Conservation (phyloP, 1,140 invertebrate species). For the Gryon sp. region DNA sequence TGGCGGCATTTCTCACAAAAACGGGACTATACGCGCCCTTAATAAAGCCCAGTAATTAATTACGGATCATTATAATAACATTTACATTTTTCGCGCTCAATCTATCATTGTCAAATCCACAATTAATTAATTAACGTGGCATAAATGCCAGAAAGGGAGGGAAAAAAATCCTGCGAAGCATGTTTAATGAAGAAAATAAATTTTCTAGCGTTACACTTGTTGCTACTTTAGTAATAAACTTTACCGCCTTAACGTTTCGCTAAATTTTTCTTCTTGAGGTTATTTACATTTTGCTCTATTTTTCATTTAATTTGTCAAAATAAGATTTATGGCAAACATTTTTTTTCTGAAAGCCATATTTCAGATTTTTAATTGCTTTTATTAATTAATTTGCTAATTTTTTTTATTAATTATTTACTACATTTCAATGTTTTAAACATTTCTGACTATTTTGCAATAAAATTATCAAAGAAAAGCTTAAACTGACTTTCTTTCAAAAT, state of each 20-base stretch:
- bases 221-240: slow-evolving; percentile 37
- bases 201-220: slow-evolving; percentile 46
- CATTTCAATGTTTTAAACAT: no score
- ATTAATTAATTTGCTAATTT: no score
- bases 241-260: slow-evolving; percentile 28
- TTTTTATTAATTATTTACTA: no score
- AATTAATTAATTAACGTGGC: slow-evolving; percentile 37
- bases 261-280: slow-evolving; percentile 31
- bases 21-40: not conserved
- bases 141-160: slow-evolving; percentile 1
- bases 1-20: not conserved
- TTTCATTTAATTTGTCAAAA: no score
- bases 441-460: no score
- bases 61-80: slow-evolving; percentile 30
- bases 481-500: no score
- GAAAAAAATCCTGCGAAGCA: slow-evolving; percentile 6
- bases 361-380: no score
- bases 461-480: no score
- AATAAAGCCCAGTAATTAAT: slow-evolving; percentile 45
- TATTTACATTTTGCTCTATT: slow-evolving; percentile 14
- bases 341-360: no score
- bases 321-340: no score
- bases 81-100: slow-evolving; percentile 28
- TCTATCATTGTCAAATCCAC: slow-evolving; percentile 44
- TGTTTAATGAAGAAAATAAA: slow-evolving; percentile 31